Percentiles rank a stretch among this genome's conserved stretches.
Conservation (phyloP, 2,113 vertebrate genomes). For the Pterocles gutturalis region DNA sequence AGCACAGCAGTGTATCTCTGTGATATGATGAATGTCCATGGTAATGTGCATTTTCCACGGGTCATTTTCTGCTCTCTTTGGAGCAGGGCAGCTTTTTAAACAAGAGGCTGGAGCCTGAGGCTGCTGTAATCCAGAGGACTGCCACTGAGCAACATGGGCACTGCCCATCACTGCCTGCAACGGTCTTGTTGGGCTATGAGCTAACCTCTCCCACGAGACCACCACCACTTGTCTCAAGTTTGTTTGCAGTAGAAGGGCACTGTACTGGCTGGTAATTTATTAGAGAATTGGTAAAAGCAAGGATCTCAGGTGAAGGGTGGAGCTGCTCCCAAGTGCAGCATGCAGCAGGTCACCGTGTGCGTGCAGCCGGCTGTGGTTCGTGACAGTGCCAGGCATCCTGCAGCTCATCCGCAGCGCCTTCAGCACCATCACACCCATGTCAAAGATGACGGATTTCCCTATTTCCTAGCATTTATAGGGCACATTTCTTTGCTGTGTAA, state of each 20-base stretch:
- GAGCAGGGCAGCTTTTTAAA: neutral
- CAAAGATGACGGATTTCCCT: neutral
- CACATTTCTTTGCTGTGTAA: neutral
- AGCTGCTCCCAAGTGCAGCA: neutral
- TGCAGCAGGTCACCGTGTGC: neutral
- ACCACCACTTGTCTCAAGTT: neutral
- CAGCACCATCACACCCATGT: neutral
- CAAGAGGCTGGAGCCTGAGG: neutral
- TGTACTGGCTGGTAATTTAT: neutral
- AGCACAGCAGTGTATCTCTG: accelerated
- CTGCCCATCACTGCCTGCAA: neutral
- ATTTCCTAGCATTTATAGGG: neutral
- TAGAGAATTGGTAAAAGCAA: neutral
- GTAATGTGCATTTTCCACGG: accelerated
- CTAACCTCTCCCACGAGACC: neutral
- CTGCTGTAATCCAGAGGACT: neutral
- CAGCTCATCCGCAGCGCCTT: neutral
- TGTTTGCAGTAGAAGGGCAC: neutral
- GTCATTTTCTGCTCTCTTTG: neutral
- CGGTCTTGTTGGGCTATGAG: neutral
- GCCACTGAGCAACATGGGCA: accelerated
- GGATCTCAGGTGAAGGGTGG: accelerated
- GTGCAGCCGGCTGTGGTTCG: neutral
- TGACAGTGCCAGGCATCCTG: neutral
- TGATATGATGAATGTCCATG: too few species aligned